phyloP scores from a whole-genome alignment of 35 echinoderm and acorn worm genomes.

The Heliocidaris tuberculata region DNA sequence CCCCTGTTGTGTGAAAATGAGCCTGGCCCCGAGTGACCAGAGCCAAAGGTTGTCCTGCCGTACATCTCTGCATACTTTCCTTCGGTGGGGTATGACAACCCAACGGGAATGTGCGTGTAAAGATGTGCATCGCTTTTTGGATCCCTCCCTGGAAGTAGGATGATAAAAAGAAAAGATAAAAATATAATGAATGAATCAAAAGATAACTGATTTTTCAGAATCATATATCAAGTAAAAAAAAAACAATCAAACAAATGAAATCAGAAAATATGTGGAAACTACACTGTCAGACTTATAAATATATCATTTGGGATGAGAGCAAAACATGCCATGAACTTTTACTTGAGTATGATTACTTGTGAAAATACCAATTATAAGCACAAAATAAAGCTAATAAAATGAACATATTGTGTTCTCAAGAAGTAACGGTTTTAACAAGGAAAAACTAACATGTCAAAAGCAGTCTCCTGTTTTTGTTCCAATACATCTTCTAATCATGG shows the following conservation, averaged over 20 bases:
- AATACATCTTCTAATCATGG: slow-evolving; percentile 3
- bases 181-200: too few relatives aligned
- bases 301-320: not conserved
- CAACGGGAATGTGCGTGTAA: slow-evolving; percentile 50
- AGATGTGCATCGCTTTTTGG: slow-evolving; percentile 45
- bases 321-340: not conserved
- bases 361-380: not conserved
- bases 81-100: slow-evolving; percentile 75
- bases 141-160: slow-evolving; percentile 61
- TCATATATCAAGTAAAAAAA: not conserved
- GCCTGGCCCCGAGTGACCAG: slow-evolving; percentile 59
- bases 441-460: slow-evolving; percentile 6
- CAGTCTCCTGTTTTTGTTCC: slow-evolving; percentile 24
- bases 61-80: slow-evolving; percentile 92
- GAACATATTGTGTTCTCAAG: not conserved
- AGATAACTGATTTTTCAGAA: not conserved
- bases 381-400: not conserved
- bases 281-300: not conserved
- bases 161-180: not conserved
- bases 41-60: slow-evolving; percentile 47
- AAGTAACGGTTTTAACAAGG: not conserved
- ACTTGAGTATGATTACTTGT: not conserved
- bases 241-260: not conserved
- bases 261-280: not conserved
- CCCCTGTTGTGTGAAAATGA: slow-evolving; percentile 61